These are phyloP conservation scores for Lipophrys pholis DNA, from an alignment of 2,113 vertebrate species.

Conservation along the genomic window DNA sequence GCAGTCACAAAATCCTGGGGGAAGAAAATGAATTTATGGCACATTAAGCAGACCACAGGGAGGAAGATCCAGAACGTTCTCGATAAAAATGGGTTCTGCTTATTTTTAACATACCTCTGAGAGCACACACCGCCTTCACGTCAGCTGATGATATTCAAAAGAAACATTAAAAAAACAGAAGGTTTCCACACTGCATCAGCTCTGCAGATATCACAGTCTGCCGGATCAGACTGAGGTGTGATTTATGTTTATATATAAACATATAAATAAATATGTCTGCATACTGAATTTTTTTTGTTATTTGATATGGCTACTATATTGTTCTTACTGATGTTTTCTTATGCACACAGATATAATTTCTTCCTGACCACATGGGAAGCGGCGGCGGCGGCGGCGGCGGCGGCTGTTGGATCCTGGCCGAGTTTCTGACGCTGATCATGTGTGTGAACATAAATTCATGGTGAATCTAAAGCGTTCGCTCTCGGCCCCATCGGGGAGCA, in stretches of 20 bases:
- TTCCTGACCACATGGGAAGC: conserved; percentile 29
- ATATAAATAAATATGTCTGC: too few species aligned
- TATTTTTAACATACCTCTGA: too few species aligned
- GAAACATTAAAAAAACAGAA: conserved; percentile 27
- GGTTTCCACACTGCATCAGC: conserved; percentile 45
- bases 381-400: not conserved
- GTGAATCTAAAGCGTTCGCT: conserved; percentile 59
- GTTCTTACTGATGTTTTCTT: too few species aligned
- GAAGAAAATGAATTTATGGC: too few species aligned
- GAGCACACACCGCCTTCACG: conserved; percentile 8
- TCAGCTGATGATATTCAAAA: conserved; percentile 21
- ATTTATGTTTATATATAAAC: conserved; percentile 3
- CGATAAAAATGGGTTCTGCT: too few species aligned
- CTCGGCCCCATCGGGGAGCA: conserved; percentile 67
- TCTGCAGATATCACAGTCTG: conserved; percentile 53
- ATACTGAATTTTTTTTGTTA: too few species aligned
- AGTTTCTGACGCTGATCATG: conserved; percentile 52
- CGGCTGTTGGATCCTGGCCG: conserved; percentile 18
- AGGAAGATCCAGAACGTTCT: too few species aligned
- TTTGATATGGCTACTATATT: too few species aligned
- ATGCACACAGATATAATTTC: not conserved
- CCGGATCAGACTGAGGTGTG: conserved; percentile 36
- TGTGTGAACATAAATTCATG: conserved; percentile 58
- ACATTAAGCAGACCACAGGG: too few species aligned
- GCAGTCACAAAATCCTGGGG: too few species aligned